Evolutionary conservation across 2,888 invertebrate species (phyloP), one percentile per base, ranked within the genome.

Genomic region (Macaria notata): DNA sequence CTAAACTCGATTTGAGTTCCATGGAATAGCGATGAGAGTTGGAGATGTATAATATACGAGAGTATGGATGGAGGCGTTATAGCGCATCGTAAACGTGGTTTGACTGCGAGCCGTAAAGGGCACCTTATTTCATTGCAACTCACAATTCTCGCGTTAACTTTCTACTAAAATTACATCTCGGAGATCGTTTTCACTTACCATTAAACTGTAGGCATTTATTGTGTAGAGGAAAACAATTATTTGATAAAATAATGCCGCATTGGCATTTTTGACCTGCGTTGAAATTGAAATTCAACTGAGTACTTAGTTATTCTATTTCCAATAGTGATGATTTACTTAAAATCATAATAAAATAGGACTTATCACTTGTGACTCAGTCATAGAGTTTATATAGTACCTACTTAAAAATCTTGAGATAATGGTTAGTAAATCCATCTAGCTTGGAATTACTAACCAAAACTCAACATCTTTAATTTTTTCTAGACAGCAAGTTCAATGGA

Each of bases 21-120:
- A 59, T 68, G 66, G 68, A 72, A 73, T 70, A 70, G 68, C 73
- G 71, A 71, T 55, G 63, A 58, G 54, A 60, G 61, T 58, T 62
- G 57, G 58, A 66, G 61, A 67, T 73, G 9, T 41, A n/a, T 71
- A 73, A 75, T 73, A 66, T 71, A 68, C 64, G 69, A 70, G 66
- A 64, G 56, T 65, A 66, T 68, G 64, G 65, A 66, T 68, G 66
- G 59, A 63, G 64, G 61, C 64, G 64, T 66, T 68, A 67, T 61
- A 62, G 64, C 61, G 64, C 55, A 60, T 74, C 76, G 76, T 80
- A 75, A 79, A 77, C 58, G 58, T 58, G 59, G 56, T 55, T 61
- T 55, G 66, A 62, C 52, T 62, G 52, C 51, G 46, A 54, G 48
- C 41, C 51, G 60, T 60, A 60, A 56, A 59, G 49, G 38, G 56